Evolutionary conservation across 2,797 vertebrate species (phyloP).

Genomic region (Lindbergichthys nudifrons): DNA sequence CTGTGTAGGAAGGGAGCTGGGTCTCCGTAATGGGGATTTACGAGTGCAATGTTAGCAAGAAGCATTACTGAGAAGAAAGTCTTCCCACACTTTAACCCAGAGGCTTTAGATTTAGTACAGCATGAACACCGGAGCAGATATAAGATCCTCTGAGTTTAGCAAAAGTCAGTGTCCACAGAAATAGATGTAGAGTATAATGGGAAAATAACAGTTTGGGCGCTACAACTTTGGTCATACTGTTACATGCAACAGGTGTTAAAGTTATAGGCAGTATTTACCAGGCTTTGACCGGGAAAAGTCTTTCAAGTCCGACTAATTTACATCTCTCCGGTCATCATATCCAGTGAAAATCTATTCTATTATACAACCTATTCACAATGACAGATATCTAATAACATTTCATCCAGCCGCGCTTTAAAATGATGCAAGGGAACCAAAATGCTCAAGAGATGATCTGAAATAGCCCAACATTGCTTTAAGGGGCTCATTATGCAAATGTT

Average conservation of each 20-base stretch:
- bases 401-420: no score
- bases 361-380: no score
- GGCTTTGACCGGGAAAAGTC: no score
- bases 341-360: no score
- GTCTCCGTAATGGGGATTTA: constrained; percentile 71
- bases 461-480: no score
- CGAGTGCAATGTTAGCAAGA: constrained; percentile 33
- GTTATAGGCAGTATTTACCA: not conserved
- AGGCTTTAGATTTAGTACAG: constrained; percentile 59
- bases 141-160: constrained; percentile 18
- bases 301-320: no score
- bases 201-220: not conserved
- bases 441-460: no score
- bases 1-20: constrained; percentile 47
- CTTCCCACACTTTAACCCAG: constrained; percentile 58
- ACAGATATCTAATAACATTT: no score
- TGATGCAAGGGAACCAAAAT: no score
- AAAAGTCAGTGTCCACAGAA: not conserved
- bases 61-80: constrained; percentile 57
- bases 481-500: no score
- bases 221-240: not conserved
- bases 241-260: not conserved
- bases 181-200: not conserved
- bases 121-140: constrained; percentile 11
- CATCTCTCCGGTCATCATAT: no score